Percentiles rank a stretch among this genome's conserved stretches.
phyloP scores from a whole-genome alignment of 2,797 vertebrate species.

The Malurus leucopterus region DNA sequence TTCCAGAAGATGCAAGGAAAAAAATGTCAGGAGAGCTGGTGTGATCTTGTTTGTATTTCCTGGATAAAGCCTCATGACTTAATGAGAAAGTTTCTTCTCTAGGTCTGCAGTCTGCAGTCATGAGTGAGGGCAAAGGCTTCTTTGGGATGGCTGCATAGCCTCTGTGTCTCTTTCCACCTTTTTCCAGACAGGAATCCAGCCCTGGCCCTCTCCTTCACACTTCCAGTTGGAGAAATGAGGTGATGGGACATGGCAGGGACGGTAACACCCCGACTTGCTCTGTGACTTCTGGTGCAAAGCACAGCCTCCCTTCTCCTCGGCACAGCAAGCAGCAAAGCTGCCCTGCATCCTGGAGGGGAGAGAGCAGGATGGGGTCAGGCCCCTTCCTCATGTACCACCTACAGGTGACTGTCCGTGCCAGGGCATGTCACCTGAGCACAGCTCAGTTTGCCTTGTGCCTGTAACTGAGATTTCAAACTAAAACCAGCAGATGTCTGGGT shows the following conservation, averaged over 20 bases:
- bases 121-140: background rate
- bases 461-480: background rate
- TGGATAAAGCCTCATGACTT: background rate
- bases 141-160: background rate
- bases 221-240: background rate
- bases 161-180: background rate
- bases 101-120: background rate
- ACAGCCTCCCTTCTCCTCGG: background rate
- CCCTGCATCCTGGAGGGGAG: background rate
- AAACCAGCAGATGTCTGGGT: background rate
- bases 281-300: background rate
- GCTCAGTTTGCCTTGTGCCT: background rate
- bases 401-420: background rate
- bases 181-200: background rate
- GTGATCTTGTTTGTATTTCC: background rate
- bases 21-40: background rate
- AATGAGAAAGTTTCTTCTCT: background rate
- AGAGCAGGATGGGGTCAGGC: background rate
- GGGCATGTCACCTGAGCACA: background rate
- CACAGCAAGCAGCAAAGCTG: background rate
- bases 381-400: background rate
- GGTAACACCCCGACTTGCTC: background rate
- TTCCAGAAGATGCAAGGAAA: background rate
- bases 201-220: background rate
- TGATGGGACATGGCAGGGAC: background rate